phyloP scores from a whole-genome alignment of 2,888 invertebrate genomes.

The Volucella zonaria region DNA sequence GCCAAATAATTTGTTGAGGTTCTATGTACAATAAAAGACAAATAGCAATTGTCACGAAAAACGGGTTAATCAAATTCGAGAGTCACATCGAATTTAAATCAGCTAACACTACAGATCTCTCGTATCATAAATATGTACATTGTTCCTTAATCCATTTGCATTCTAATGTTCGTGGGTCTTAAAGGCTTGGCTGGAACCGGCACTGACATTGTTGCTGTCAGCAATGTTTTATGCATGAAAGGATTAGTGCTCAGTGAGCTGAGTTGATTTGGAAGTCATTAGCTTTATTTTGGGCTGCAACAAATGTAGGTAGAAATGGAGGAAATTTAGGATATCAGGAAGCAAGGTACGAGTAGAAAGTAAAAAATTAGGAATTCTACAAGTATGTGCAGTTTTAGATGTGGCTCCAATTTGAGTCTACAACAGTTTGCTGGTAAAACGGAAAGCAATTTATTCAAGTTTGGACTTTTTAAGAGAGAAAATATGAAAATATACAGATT shows the following conservation, averaged over 20 bases:
- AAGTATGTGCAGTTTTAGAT: too few species aligned
- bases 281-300: neutral
- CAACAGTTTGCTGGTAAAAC: too few species aligned
- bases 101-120: slow-evolving; percentile 4
- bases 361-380: too few species aligned
- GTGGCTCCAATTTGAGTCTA: too few species aligned
- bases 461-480: too few species aligned
- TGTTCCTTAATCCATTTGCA: slow-evolving; percentile 46
- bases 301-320: neutral
- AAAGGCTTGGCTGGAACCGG: slow-evolving; percentile 21
- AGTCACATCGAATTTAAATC: slow-evolving; percentile 30
- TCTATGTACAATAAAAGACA: neutral
- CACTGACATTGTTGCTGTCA: neutral
- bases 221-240: slow-evolving; percentile 25
- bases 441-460: too few species aligned
- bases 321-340: slow-evolving; percentile 7
- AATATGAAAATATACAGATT: too few species aligned
- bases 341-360: neutral
- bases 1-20: neutral
- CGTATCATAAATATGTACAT: neutral
- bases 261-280: neutral
- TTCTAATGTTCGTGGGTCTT: slow-evolving; percentile 25
- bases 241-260: slow-evolving; percentile 43
- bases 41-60: neutral
- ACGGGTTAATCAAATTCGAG: slow-evolving; percentile 35